These are phyloP conservation scores for Clarias fuscus DNA, from an alignment of 2,797 vertebrate species.

Conservation along the genomic window DNA sequence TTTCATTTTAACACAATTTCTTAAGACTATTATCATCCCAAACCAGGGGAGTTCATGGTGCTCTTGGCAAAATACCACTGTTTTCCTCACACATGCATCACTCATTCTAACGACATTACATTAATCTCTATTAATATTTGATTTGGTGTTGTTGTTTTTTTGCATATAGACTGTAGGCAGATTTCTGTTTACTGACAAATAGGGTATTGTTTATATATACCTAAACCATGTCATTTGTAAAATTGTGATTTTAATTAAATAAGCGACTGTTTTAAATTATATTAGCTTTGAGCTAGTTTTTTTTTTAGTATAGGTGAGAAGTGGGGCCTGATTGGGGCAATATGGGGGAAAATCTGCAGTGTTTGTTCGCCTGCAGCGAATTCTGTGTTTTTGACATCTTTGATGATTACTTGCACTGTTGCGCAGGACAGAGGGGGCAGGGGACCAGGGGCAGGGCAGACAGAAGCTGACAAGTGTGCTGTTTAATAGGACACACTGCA, in stretches of 20 bases:
- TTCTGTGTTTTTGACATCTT: slow-evolving; percentile 21
- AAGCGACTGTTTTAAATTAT: background rate
- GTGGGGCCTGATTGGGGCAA: background rate
- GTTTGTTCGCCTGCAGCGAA: slow-evolving; percentile 8
- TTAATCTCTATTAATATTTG: background rate
- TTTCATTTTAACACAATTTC: background rate
- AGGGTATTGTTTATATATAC: background rate
- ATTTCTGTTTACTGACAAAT: background rate
- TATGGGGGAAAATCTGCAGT: background rate
- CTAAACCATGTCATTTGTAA: background rate
- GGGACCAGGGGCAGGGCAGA: background rate
- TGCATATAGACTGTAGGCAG: background rate
- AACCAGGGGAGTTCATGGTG: background rate
- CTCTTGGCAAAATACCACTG: background rate
- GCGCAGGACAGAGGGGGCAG: slow-evolving; percentile 1
- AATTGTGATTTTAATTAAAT: slow-evolving; percentile 12
- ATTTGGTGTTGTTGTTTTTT: background rate
- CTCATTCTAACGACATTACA: background rate
- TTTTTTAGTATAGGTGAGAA: background rate
- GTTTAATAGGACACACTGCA: background rate
- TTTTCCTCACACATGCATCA: background rate
- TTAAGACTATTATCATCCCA: background rate
- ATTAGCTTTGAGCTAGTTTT: background rate
- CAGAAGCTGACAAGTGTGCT: slow-evolving; percentile 4
- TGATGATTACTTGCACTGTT: slow-evolving; percentile 28